Base-by-base conservation (phyloP, 2,797 vertebrate species). In the Paguma larvata region DNA sequence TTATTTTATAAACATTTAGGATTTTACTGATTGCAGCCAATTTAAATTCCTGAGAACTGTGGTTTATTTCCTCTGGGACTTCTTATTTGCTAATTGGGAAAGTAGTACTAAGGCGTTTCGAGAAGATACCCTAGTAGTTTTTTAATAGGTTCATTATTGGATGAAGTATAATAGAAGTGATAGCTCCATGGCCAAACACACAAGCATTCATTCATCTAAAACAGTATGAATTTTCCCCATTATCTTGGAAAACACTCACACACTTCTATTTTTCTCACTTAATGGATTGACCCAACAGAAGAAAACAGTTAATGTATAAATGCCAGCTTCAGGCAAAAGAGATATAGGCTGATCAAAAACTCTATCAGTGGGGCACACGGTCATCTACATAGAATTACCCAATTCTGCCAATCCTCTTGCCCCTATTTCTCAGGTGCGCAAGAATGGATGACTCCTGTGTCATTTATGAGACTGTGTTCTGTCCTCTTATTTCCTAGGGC, bases 1-100 rank as follows among this genome's bases (percentile, higher is more conserved):
- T 83, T 94, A 90, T 73, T 93, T 88, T 48, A 85, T 30, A 38
- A 68, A 88, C 90, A 88, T 67, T 77, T 94, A 51, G 34, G 38
- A 70, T 70, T 85, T 83, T 10, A 84, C 63, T 63, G 16, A 80
- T 12, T 87, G 0, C 70, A 70, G 34, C 38, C 16, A 65, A 19
- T 59, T 88, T 65, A 53, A 88, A 70, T 46, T 5, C 32, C 4
- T 32, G 41, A 87, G 34, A 34, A 8, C 84, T 85, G 67, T 80
- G 2, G 13, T 73, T 78, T 67, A 63, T 73, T 90, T 44, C 2
- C n/a, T 32, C 70, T 32, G 44, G 2, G n/a, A 65, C 67, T 80
- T 85, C 63, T 41, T 13, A 59, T 21, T 44, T 62, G 38, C 1
- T 88, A 84, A 62, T 51, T 75, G 21, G 63, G 7, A 70, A 63